Evolutionary conservation across 2,113 vertebrate species (phyloP).

Genomic region (Hippolais icterina): DNA sequence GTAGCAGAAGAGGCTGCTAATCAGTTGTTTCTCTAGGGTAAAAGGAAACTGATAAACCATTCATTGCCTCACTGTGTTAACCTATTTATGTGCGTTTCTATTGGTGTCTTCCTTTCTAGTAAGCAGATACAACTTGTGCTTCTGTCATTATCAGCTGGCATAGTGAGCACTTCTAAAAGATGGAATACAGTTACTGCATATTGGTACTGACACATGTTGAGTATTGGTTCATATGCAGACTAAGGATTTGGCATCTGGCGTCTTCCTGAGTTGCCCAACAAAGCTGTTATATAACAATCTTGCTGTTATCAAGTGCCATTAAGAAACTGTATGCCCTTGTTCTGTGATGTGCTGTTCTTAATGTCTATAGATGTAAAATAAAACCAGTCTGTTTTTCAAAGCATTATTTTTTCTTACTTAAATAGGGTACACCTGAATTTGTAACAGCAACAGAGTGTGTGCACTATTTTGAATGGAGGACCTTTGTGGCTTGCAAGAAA

Average conservation of each 20-base stretch:
- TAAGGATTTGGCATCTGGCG: neutral
- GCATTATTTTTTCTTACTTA: neutral
- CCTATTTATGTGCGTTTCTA: neutral
- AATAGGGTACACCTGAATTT: conserved; percentile 93
- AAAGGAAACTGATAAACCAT: neutral
- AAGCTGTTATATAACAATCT: neutral
- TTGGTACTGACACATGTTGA: neutral
- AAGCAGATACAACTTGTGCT: neutral
- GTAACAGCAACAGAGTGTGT: conserved; percentile 87
- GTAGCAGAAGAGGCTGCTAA: neutral
- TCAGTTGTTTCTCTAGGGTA: neutral
- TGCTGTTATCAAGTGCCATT: neutral
- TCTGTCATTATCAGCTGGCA: neutral
- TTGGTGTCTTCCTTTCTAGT: neutral
- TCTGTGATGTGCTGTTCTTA: neutral
- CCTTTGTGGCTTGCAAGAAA: conserved; percentile 85
- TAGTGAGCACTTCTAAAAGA: neutral
- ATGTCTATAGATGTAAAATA: neutral
- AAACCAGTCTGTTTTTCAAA: neutral
- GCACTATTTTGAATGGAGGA: conserved; percentile 96
- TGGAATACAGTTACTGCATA: neutral
- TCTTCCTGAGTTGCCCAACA: neutral
- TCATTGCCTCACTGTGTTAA: neutral
- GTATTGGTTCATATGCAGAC: neutral
- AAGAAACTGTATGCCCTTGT: neutral